Conservation (phyloP, 2,797 vertebrate genomes). For the Acanthornis magna region DNA sequence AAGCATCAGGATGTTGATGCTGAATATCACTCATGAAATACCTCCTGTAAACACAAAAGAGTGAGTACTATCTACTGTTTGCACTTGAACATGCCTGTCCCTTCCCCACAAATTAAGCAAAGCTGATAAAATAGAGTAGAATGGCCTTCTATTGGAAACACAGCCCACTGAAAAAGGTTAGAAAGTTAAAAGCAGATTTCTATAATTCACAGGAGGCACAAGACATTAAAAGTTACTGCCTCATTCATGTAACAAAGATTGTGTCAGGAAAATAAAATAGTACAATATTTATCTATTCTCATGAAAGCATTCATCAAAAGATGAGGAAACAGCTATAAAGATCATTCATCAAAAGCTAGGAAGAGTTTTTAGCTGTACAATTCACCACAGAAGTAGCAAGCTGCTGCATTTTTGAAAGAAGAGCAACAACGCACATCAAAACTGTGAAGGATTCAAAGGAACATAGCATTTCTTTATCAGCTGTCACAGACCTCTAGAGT, state of each 20-base stretch:
- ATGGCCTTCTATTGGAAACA: slow-evolving; percentile 6
- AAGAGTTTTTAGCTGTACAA: not conserved
- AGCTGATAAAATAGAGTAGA: slow-evolving; percentile 30
- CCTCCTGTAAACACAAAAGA: not conserved
- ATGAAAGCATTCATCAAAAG: slow-evolving; percentile 20
- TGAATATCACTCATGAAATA: not conserved
- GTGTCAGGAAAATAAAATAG: slow-evolving; percentile 55
- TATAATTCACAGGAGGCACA: slow-evolving; percentile 10
- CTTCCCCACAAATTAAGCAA: slow-evolving; percentile 31
- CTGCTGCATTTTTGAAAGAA: not conserved
- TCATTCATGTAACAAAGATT: slow-evolving; percentile 47
- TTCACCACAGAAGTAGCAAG: not conserved
- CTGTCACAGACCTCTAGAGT: not conserved
- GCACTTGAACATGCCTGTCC: not conserved
- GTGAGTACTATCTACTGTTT: not conserved
- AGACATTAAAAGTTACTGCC: slow-evolving; percentile 26
- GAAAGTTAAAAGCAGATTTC: slow-evolving; percentile 31
- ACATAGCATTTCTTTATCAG: not conserved
- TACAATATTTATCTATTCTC: slow-evolving; percentile 47
- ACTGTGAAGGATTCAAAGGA: not conserved
- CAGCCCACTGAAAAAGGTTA: slow-evolving; percentile 45
- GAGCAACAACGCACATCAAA: not conserved
- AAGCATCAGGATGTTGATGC: not conserved
- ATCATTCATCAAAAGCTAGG: not conserved
- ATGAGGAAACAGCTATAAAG: not conserved